phyloP scores from a whole-genome alignment of 23 tunicate species.

The Pegea sp. region DNA sequence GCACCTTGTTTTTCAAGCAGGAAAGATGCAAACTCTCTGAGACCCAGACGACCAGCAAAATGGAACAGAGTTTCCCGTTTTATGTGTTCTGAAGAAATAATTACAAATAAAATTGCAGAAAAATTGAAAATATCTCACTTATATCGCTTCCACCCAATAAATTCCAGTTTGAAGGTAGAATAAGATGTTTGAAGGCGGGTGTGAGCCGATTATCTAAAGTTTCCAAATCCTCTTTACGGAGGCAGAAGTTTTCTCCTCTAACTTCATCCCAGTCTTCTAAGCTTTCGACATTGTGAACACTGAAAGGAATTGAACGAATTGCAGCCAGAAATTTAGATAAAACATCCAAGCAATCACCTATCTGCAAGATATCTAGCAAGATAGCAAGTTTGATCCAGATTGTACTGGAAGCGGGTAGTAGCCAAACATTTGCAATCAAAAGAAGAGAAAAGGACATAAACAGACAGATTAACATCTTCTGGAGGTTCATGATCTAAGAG shows the following conservation, averaged over 20 bases:
- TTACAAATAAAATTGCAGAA: neutral
- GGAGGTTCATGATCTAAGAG: constrained; percentile 85
- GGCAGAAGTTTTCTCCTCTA: constrained; percentile 57
- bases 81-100: constrained; percentile 11
- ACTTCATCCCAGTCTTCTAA: constrained; percentile 96
- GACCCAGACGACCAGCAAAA: constrained; percentile 86
- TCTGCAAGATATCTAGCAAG: constrained; percentile 81
- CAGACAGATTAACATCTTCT: constrained; percentile 35
- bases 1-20: constrained; percentile 85
- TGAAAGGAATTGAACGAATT: constrained; percentile 1
- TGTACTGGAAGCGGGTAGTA: constrained; percentile 45
- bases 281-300: constrained; percentile 54
- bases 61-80: constrained; percentile 92
- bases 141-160: constrained; percentile 51
- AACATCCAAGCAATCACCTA: constrained; percentile 19
- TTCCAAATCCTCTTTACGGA: constrained; percentile 75
- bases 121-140: constrained; percentile 9
- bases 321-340: neutral
- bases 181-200: constrained; percentile 90
- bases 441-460: constrained; percentile 16
- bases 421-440: constrained; percentile 18
- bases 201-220: constrained; percentile 84
- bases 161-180: constrained; percentile 89
- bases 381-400: constrained; percentile 81
- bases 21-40: constrained; percentile 62